Evolutionary conservation across 2,888 invertebrate genomes (phyloP), one percentile per base, ranked within the genome.

Genomic region (Apodemia mormo): DNA sequence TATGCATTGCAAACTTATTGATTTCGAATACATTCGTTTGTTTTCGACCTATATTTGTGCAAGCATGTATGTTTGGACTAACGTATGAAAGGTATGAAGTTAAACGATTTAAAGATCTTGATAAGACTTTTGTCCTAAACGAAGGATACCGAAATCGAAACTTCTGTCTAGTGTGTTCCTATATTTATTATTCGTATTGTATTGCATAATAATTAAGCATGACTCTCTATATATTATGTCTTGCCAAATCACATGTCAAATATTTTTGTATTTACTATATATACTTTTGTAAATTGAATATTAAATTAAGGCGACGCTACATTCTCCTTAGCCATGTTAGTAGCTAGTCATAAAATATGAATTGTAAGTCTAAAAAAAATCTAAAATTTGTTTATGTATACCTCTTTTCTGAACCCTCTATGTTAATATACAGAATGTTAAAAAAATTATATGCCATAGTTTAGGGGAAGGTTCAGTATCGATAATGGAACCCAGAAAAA

Each of bases 151-250:
- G 6, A 14, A 0, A 4, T 6, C 12, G 5, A 49, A 49, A 14
- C 0, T 49, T 49, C 49, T 14, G 49, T 1, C 49, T 49, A 49
- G 49, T 49, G 14, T 49, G 12, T 49, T 12, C 1, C 49, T 49
- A 14, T 49, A 14, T 12, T 49, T 14, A 22, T 22, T 22, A 22
- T 22, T 22, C 4, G 14, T 49, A 14, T 49, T 49, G 49, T 49
- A 14, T 49, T 14, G 45, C 45, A 49, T 12, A 12, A 14, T 49
- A 49, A 49, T 49, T 49, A 49, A 49, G 12, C 80, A 77, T 72
- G 84, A 86, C 90, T 90, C 90, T 90, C 90, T 90, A 88, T 71
- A 72, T 76, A 77, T 72, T 73, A 22, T 79, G 81, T 89, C 90
- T 91, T 91, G 91, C 90, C 91, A 86, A 81, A 77, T 81, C 49